These are phyloP conservation scores for Hydropsyche betteni DNA, from an alignment of 2,888 invertebrate species.

Conservation along the genomic window DNA sequence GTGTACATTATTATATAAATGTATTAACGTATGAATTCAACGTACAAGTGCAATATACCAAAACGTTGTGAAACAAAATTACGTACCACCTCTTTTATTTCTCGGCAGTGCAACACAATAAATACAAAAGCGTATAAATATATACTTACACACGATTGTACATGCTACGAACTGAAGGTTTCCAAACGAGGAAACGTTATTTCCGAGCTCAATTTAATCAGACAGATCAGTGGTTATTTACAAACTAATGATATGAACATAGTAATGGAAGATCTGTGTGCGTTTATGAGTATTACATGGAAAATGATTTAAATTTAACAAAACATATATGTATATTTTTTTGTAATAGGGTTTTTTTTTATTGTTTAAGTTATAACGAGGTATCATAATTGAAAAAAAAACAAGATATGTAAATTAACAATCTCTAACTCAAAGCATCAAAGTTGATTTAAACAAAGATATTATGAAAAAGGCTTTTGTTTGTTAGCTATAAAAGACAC, in stretches of 20 bases:
- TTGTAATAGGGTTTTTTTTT: too few species aligned
- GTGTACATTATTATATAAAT: slow-evolving; percentile 14
- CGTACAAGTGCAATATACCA: slow-evolving; percentile 10
- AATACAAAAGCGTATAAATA: slow-evolving; percentile 1
- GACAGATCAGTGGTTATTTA: slow-evolving; percentile 5
- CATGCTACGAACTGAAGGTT: background rate
- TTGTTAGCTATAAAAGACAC: too few species aligned
- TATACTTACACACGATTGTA: background rate
- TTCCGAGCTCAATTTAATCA: background rate
- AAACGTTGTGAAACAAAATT: background rate
- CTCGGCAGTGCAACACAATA: background rate
- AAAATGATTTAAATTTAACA: background rate
- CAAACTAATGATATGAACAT: slow-evolving; percentile 14
- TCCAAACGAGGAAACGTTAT: too few species aligned
- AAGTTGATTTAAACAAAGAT: too few species aligned
- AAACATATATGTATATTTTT: too few species aligned
- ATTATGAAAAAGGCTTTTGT: too few species aligned
- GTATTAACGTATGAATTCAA: slow-evolving; percentile 16
- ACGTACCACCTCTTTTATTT: background rate
- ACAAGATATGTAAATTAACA: too few species aligned
- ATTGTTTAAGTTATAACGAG: too few species aligned
- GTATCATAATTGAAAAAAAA: too few species aligned
- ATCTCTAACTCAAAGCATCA: too few species aligned
- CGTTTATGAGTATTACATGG: background rate
- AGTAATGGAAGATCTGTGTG: too few species aligned